phyloP scores from a whole-genome alignment of 2,113 vertebrate genomes.

The Zapornia atra region DNA sequence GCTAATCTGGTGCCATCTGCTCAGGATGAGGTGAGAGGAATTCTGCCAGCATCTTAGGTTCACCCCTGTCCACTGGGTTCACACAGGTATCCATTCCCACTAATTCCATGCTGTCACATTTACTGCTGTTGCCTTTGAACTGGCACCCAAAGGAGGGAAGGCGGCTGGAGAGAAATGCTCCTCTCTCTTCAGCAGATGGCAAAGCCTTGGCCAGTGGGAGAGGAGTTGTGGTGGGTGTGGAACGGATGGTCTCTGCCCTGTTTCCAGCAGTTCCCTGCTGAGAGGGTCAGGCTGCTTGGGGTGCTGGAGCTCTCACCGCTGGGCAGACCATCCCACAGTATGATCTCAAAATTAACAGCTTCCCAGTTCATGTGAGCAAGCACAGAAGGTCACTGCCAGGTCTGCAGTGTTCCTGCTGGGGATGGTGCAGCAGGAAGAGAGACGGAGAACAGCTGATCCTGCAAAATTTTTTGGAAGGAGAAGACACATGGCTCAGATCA shows the following conservation, averaged over 20 bases:
- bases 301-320: neutral
- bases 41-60: neutral
- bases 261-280: neutral
- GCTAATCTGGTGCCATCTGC: constrained; percentile 47
- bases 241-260: neutral
- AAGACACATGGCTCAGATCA: neutral
- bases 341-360: neutral
- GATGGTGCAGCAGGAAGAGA: neutral
- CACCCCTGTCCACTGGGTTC: neutral
- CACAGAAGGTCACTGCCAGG: neutral
- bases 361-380: neutral
- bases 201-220: neutral
- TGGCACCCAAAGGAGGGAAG: neutral
- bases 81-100: neutral
- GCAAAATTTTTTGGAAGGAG: neutral
- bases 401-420: neutral
- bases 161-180: neutral
- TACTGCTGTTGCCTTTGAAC: neutral
- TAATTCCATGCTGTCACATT: neutral
- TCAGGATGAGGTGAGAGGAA: constrained; percentile 17
- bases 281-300: neutral
- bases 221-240: neutral
- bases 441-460: neutral
- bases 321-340: neutral
- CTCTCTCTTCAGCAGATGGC: neutral